A percentile compares a stretch with the other conserved stretches of the same genome.
These are phyloP conservation scores for Desmophyllum pertusum DNA, from an alignment of 92 coral and sea anemone genomes.

Conservation along the genomic window DNA sequence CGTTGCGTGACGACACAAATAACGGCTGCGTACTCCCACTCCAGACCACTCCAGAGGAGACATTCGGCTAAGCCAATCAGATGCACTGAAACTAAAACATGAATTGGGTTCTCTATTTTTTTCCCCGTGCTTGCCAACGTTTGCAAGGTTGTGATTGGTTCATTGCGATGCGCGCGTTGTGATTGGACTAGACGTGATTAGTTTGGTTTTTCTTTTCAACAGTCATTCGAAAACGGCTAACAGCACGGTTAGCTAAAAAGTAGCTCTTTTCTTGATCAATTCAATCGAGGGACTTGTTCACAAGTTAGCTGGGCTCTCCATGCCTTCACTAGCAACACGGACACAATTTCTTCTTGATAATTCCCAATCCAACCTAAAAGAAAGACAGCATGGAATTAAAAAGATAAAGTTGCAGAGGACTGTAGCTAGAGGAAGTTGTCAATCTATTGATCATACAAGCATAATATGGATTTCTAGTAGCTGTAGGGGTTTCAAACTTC, in stretches of 20 bases:
- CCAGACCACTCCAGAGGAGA: too few species aligned
- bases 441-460: not conserved
- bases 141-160: not conserved
- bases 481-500: not conserved
- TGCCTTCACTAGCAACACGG: constrained; percentile 25
- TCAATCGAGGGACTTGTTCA: not conserved
- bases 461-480: not conserved
- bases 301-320: not conserved
- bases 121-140: too few species aligned
- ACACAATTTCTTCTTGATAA: constrained; percentile 40
- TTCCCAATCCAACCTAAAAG: constrained; percentile 26
- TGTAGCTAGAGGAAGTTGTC: not conserved
- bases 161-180: not conserved
- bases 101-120: too few species aligned
- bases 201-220: not conserved
- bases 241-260: not conserved
- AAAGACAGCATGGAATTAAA: not conserved
- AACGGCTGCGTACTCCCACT: too few species aligned
- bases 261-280: not conserved
- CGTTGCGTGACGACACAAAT: too few species aligned
- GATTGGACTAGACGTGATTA: not conserved
- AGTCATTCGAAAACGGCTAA: not conserved
- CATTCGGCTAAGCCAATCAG: too few species aligned
- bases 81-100: too few species aligned
- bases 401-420: not conserved